A percentile compares a stretch with the other conserved stretches of the same genome.
Conservation (phyloP, 2,113 vertebrate genomes). For the Mungos mungo region DNA sequence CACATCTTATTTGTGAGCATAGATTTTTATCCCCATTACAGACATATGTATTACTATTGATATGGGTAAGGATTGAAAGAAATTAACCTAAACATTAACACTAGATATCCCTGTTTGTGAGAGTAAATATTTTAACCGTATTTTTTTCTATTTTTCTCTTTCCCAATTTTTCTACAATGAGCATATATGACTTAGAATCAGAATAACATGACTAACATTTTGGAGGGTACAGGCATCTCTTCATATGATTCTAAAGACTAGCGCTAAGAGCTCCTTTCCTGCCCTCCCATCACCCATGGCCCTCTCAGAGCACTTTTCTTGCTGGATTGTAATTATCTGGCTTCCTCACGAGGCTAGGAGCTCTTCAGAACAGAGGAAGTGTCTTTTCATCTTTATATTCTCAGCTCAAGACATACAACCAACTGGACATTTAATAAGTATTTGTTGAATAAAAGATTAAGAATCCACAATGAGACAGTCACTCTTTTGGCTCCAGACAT, state of each 20-base stretch:
- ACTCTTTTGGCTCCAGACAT: not conserved
- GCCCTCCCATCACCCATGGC: not conserved
- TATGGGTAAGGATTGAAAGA: not conserved
- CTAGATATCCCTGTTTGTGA: not conserved
- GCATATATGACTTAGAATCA: not conserved
- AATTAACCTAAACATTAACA: not conserved
- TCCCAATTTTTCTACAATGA: not conserved
- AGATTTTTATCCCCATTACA: not conserved
- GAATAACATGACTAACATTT: not conserved
- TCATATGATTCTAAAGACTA: not conserved
- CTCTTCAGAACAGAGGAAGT: not conserved
- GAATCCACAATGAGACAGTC: not conserved
- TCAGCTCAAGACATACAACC: not conserved
- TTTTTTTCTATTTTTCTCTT: not conserved
- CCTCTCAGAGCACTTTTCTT: not conserved
- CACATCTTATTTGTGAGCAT: not conserved
- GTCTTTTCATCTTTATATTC: not conserved
- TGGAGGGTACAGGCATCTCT: not conserved
- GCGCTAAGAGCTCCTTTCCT: not conserved
- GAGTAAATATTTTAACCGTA: not conserved
- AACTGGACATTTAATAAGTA: not conserved
- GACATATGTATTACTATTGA: not conserved
- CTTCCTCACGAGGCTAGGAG: not conserved
- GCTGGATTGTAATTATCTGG: not conserved
- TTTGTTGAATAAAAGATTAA: constrained; percentile 25